Percentiles rank a stretch among this genome's conserved stretches.
Evolutionary conservation across 2,797 vertebrate genomes (phyloP).

Genomic region (Cryptoprocta ferox): DNA sequence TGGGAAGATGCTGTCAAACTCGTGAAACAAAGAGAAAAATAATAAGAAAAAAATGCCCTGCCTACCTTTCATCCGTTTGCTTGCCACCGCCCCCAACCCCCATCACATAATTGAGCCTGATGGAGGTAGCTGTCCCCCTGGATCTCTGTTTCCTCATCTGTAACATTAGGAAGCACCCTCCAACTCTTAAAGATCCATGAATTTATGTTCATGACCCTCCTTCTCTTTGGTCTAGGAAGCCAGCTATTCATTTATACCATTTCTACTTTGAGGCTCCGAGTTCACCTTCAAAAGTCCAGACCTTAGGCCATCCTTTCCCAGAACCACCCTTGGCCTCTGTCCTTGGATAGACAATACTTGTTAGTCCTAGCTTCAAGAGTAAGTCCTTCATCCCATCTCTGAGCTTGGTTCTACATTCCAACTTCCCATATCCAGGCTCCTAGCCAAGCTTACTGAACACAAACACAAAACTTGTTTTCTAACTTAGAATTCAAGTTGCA

Average conservation of each 20-base stretch:
- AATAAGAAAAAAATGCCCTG: not conserved
- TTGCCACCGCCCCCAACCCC: not conserved
- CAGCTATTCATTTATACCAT: not conserved
- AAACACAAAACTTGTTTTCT: not conserved
- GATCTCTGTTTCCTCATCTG: not conserved
- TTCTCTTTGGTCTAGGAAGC: not conserved
- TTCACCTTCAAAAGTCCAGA: not conserved
- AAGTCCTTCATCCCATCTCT: not conserved
- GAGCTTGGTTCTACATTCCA: not conserved
- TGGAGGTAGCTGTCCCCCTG: not conserved
- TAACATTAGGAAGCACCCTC: not conserved
- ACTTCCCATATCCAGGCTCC: not conserved
- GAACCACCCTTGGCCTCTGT: not conserved
- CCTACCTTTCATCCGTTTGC: not conserved
- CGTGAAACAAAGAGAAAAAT: not conserved
- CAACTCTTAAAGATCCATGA: no score
- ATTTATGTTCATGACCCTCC: not conserved
- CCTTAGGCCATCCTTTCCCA: not conserved
- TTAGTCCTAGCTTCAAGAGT: not conserved
- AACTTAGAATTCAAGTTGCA: constrained; percentile 24
- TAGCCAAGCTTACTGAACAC: not conserved
- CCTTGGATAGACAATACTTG: not conserved
- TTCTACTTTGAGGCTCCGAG: not conserved
- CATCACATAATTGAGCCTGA: not conserved
- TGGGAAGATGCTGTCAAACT: not conserved